Evolutionary conservation across 2,113 vertebrate genomes (phyloP).

Genomic region (Aix galericulata): DNA sequence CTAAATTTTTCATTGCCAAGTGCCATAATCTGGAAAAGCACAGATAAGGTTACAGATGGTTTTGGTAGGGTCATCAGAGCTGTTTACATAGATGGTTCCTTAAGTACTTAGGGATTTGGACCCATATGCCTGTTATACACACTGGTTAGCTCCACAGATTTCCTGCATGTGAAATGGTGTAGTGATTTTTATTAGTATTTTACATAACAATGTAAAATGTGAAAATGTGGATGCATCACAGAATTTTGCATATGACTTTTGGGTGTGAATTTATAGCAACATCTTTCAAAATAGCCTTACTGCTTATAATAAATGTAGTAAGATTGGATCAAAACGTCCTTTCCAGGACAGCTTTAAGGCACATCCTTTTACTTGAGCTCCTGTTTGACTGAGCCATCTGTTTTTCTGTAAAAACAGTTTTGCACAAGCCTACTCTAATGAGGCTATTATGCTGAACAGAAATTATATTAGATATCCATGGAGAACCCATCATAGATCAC

Average conservation of each 20-base stretch:
- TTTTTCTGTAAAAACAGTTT: not conserved
- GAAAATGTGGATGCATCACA: not conserved
- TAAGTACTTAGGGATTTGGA: not conserved
- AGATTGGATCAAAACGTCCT: not conserved
- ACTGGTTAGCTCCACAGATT: not conserved
- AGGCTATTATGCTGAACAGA: not conserved
- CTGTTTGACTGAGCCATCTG: conserved; percentile 25
- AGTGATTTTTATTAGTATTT: not conserved
- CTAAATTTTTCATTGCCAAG: not conserved
- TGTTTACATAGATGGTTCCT: not conserved
- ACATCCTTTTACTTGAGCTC: not conserved
- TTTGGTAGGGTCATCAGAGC: not conserved
- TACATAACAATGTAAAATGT: not conserved
- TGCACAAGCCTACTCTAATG: not conserved
- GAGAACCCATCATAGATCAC: not conserved
- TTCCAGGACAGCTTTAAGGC: not conserved
- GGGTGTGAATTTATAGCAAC: not conserved
- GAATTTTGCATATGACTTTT: not conserved
- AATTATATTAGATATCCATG: conserved; percentile 15
- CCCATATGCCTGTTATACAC: not conserved
- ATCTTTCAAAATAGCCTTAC: not conserved
- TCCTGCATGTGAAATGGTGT: not conserved
- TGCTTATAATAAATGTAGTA: not conserved
- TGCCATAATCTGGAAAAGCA: not conserved
- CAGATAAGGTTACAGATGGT: not conserved